phyloP scores from a whole-genome alignment of 2,888 invertebrate genomes.

The Masnerella sp. region DNA sequence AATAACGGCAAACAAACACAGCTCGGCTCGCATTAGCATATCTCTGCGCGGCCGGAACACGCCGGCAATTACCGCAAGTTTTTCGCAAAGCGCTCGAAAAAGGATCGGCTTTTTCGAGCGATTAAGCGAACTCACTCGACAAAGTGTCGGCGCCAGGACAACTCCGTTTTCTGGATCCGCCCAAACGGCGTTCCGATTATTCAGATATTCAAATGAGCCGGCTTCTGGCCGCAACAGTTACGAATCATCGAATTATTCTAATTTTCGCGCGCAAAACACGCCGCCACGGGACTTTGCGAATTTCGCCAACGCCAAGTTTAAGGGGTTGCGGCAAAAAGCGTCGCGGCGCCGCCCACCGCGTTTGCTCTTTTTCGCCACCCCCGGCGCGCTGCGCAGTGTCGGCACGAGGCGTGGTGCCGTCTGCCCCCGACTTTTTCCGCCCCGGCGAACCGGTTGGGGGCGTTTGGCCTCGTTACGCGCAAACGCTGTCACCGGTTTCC shows the following conservation, averaged over 20 bases:
- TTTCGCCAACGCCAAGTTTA: constrained; percentile 27
- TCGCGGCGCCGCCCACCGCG: constrained; percentile 51
- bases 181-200: constrained; percentile 77
- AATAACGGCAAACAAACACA: too few species aligned
- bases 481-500: constrained; percentile 63
- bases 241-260: constrained; percentile 78
- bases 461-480: constrained; percentile 58
- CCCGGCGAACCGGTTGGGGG: constrained; percentile 33
- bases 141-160: constrained; percentile 72
- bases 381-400: constrained; percentile 40
- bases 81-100: constrained; percentile 36
- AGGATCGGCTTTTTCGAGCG: constrained; percentile 64
- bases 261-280: constrained; percentile 74
- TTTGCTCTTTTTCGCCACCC: constrained; percentile 42
- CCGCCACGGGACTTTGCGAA: constrained; percentile 34
- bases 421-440: constrained; percentile 31
- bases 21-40: too few species aligned
- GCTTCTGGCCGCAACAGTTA: constrained; percentile 77
- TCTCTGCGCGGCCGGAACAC: too few species aligned
- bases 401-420: constrained; percentile 46
- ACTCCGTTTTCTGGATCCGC: constrained; percentile 74
- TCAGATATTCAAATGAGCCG: constrained; percentile 76
- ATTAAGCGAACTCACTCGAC: constrained; percentile 62
- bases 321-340: constrained; percentile 38
- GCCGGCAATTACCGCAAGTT: constrained; percentile 19